Evolutionary conservation across 2,113 vertebrate genomes (phyloP).

Genomic region (Gallinago jamesoni): DNA sequence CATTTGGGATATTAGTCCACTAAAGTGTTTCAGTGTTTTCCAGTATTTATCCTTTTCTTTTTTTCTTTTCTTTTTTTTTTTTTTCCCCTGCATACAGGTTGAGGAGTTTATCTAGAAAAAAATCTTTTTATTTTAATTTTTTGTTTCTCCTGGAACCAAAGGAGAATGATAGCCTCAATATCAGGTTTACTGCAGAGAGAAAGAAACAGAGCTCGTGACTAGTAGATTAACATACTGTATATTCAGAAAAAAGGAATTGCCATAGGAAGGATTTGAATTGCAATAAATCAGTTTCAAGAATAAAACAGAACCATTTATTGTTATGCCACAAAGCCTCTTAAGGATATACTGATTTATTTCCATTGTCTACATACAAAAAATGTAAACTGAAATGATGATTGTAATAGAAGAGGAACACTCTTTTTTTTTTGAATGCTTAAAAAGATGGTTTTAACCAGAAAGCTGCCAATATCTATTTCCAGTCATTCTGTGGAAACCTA

Average conservation of each 20-base stretch:
- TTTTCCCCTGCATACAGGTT: neutral
- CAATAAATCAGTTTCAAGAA: constrained; percentile 70
- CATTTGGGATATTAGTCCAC: neutral
- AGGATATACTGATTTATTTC: constrained; percentile 50
- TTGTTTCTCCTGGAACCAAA: constrained; percentile 11
- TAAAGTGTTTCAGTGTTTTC: constrained; percentile 10
- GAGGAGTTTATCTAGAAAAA: neutral
- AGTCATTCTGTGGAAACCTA: constrained; percentile 1
- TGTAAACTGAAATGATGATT: constrained; percentile 1
- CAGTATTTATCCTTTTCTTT: neutral
- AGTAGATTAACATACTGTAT: constrained; percentile 61
- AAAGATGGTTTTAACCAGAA: constrained; percentile 9
- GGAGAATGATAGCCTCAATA: constrained; percentile 54
- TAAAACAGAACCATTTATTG: constrained; percentile 47
- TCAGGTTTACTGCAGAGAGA: constrained; percentile 30
- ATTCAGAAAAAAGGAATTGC: constrained; percentile 65
- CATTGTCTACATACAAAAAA: neutral
- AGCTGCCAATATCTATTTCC: constrained; percentile 6
- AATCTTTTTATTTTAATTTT: neutral
- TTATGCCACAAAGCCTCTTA: constrained; percentile 54
- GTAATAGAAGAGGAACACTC: neutral
- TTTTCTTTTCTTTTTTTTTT: neutral
- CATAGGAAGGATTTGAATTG: constrained; percentile 67
- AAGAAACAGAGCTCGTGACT: constrained; percentile 47
- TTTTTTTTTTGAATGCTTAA: constrained; percentile 33